phyloP scores from a whole-genome alignment of 2,888 invertebrate species.

The Poecilus cupreus region DNA sequence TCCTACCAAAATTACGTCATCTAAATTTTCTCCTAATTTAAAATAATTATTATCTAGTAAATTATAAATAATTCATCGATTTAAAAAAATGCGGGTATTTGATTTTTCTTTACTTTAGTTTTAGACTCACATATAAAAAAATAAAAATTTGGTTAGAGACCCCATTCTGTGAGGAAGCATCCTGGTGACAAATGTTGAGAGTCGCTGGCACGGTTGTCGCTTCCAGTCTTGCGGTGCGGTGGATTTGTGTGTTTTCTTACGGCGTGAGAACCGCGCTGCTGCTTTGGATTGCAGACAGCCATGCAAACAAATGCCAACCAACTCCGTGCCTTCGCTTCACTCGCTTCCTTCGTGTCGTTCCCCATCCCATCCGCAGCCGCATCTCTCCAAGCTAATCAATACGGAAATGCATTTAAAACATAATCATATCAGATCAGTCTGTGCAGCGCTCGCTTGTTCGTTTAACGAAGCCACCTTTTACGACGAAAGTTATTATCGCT shows the following conservation, averaged over 20 bases:
- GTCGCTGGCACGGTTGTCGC: neutral
- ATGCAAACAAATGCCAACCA: conserved; percentile 42
- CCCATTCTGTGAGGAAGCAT: no score
- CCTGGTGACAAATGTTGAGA: neutral
- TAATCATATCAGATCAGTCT: conserved; percentile 32
- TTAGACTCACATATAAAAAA: no score
- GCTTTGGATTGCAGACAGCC: conserved; percentile 21
- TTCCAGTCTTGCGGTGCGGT: conserved; percentile 13
- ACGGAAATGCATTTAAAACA: conserved; percentile 32
- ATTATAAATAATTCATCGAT: no score
- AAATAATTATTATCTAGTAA: no score
- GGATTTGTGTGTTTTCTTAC: conserved; percentile 44
- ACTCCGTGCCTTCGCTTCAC: neutral
- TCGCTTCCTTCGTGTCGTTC: neutral
- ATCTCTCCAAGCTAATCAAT: conserved; percentile 30
- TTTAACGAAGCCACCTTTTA: conserved; percentile 14
- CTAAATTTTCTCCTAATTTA: no score
- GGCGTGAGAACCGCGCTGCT: conserved; percentile 39
- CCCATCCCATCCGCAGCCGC: neutral
- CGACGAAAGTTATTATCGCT: neutral
- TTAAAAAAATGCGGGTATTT: no score
- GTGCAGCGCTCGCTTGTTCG: neutral
- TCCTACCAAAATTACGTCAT: no score
- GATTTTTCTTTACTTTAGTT: no score
- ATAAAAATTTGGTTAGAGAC: no score